Conservation (phyloP, 2,888 invertebrate genomes). For the Tipula lateralis region DNA sequence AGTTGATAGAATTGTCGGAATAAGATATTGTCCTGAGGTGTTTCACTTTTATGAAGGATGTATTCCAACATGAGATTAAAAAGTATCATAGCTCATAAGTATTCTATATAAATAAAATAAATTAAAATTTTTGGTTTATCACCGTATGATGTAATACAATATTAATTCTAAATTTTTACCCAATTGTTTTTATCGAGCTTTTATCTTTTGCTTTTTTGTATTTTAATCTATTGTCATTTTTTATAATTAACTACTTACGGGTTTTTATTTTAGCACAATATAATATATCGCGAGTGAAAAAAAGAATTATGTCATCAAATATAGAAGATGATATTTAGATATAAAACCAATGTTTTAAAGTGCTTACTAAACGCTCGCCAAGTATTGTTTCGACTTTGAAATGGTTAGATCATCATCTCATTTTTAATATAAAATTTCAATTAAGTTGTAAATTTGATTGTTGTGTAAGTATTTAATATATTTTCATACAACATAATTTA, state of each 20-base stretch:
- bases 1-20: no score
- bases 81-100: neutral
- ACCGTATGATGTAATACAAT: neutral
- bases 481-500: no score
- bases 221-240: slow-evolving; percentile 20
- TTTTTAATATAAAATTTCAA: neutral
- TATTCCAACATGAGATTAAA: no score
- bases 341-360: neutral
- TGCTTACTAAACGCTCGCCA: neutral
- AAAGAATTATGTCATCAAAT: slow-evolving; percentile 11
- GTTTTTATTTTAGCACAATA: neutral
- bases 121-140: neutral
- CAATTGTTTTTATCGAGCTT: neutral
- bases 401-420: neutral
- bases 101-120: neutral
- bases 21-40: no score
- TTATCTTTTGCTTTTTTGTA: neutral
- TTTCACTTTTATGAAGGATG: no score
- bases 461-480: no score
- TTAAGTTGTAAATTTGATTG: neutral
- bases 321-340: neutral
- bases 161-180: neutral
- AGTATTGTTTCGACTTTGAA: slow-evolving; percentile 24
- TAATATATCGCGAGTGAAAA: neutral
- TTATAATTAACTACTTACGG: slow-evolving; percentile 24